phyloP scores from a whole-genome alignment of 2,797 vertebrate species.

The Clamator glandarius region DNA sequence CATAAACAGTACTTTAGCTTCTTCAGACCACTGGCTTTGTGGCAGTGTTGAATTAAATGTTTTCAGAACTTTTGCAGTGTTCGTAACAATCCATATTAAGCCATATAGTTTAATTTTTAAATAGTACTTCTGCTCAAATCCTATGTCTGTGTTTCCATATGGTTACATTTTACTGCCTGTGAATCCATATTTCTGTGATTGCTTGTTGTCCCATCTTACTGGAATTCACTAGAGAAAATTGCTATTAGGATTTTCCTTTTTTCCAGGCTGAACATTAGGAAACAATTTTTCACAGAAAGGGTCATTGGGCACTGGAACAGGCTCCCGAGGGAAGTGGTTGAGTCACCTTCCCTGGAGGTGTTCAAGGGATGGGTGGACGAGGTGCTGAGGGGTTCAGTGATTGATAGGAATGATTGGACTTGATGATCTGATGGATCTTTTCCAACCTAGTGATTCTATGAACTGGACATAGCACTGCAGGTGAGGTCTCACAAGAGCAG shows the following conservation, averaged over 20 bases:
- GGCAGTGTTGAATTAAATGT: neutral
- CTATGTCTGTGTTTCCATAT: conserved; percentile 16
- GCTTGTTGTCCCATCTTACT: neutral
- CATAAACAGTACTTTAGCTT: conserved; percentile 7
- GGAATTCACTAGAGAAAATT: conserved; percentile 1
- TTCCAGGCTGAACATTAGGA: no score
- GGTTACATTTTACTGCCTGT: conserved; percentile 51
- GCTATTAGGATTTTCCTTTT: conserved; percentile 24
- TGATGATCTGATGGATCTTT: no score
- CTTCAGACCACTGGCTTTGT: neutral
- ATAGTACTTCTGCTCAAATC: conserved; percentile 29
- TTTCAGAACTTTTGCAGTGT: conserved; percentile 23
- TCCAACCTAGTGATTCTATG: no score
- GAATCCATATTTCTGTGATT: conserved; percentile 21
- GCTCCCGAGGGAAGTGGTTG: no score
- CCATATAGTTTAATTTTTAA: conserved; percentile 52
- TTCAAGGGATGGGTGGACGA: no score
- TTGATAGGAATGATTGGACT: no score
- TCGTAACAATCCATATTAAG: conserved; percentile 1
- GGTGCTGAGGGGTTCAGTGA: no score
- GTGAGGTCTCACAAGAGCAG: no score
- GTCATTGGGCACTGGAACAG: no score
- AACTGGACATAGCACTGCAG: no score
- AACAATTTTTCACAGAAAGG: no score
- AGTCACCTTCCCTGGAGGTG: no score